phyloP scores from a whole-genome alignment of 2,888 invertebrate genomes.

The Odontocolon sp. region DNA sequence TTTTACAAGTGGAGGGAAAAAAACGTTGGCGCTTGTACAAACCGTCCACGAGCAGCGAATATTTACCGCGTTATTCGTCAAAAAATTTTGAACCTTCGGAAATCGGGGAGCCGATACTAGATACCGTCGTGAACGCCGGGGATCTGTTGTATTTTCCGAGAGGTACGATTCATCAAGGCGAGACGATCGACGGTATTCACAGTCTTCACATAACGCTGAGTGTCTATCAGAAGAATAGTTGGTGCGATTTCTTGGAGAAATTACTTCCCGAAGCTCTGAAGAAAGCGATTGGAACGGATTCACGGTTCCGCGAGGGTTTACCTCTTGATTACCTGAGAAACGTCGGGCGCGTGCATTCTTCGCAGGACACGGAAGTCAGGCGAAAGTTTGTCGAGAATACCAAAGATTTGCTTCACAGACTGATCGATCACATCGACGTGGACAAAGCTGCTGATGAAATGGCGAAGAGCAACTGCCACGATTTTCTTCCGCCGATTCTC shows the following conservation, averaged over 20 bases:
- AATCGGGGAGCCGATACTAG: slow-evolving; percentile 90
- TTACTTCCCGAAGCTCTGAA: slow-evolving; percentile 89
- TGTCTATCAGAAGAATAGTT: slow-evolving; percentile 94
- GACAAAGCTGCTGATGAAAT: slow-evolving; percentile 94
- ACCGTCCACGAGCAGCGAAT: slow-evolving; percentile 86
- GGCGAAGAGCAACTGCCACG: slow-evolving; percentile 91
- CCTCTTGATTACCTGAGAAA: slow-evolving; percentile 90
- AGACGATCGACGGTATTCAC: slow-evolving; percentile 89
- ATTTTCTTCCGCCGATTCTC: slow-evolving; percentile 92
- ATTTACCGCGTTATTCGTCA: slow-evolving; percentile 92
- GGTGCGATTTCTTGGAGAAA: slow-evolving; percentile 94
- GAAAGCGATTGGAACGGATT: slow-evolving; percentile 86
- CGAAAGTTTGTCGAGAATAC: slow-evolving; percentile 81
- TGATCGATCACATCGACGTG: slow-evolving; percentile 80
- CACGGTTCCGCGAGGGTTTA: slow-evolving; percentile 89
- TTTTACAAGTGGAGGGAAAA: slow-evolving; percentile 96
- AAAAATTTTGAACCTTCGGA: slow-evolving; percentile 88
- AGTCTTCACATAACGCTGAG: slow-evolving; percentile 97
- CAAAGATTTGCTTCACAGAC: slow-evolving; percentile 74
- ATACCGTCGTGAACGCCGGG: slow-evolving; percentile 90
- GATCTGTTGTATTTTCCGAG: slow-evolving; percentile 97
- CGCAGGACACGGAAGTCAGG: slow-evolving; percentile 81
- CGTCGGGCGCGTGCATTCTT: slow-evolving; percentile 87
- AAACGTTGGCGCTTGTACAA: slow-evolving; percentile 97
- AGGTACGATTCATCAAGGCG: slow-evolving; percentile 93